Percentiles rank a stretch among this genome's conserved stretches.
These are phyloP conservation scores for Sericinus montela DNA, from an alignment of 2,888 invertebrate genomes.

Conservation along the genomic window DNA sequence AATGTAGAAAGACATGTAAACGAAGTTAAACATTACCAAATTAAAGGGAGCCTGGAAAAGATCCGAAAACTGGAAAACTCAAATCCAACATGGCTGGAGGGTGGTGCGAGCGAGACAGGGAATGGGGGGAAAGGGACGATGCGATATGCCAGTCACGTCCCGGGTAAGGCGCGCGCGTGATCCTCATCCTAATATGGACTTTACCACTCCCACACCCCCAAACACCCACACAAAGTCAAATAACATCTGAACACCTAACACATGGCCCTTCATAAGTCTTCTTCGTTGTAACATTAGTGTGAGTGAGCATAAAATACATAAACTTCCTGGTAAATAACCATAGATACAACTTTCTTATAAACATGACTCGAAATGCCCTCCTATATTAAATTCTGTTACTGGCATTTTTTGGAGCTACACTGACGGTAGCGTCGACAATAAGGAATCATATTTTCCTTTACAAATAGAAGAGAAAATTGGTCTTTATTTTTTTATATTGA, in stretches of 20 bases:
- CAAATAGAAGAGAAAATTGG: slow-evolving; percentile 47
- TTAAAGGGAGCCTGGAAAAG: slow-evolving; percentile 67
- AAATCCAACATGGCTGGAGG: slow-evolving; percentile 71
- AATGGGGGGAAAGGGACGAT: slow-evolving; percentile 70
- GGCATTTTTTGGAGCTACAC: slow-evolving; percentile 52
- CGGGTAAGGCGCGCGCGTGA: slow-evolving; percentile 75
- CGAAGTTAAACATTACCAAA: slow-evolving; percentile 67
- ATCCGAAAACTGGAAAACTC: slow-evolving; percentile 72
- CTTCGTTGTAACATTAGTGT: slow-evolving; percentile 37
- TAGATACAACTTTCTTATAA: slow-evolving; percentile 67
- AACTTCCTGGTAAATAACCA: slow-evolving; percentile 75
- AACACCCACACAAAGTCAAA: slow-evolving; percentile 46
- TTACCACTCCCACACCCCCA: slow-evolving; percentile 63
- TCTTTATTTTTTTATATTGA: slow-evolving; percentile 47
- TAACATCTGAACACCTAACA: slow-evolving; percentile 52
- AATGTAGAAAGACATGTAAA: slow-evolving; percentile 32
- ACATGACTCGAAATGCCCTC: slow-evolving; percentile 53
- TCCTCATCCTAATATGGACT: slow-evolving; percentile 72
- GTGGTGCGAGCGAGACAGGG: slow-evolving; percentile 64
- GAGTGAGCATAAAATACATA: slow-evolving; percentile 62
- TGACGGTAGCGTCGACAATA: slow-evolving; percentile 54
- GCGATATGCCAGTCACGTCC: slow-evolving; percentile 77
- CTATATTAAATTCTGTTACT: slow-evolving; percentile 73
- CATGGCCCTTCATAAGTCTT: slow-evolving; percentile 40
- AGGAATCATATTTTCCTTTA: slow-evolving; percentile 58